A percentile compares a stretch with the other conserved stretches of the same genome.
These are phyloP conservation scores for Mungos mungo DNA, from an alignment of 2,113 vertebrate genomes.

Conservation along the genomic window DNA sequence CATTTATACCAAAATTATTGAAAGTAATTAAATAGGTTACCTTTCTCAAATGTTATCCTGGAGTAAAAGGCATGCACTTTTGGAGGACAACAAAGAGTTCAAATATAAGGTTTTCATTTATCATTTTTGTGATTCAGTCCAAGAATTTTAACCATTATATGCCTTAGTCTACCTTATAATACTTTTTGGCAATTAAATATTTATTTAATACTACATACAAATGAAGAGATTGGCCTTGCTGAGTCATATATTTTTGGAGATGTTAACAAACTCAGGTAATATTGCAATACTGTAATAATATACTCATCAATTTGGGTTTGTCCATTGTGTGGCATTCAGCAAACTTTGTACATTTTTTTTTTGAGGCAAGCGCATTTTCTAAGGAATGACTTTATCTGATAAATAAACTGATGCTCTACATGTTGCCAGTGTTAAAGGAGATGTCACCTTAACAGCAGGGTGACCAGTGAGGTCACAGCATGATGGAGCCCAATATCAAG, in stretches of 20 bases:
- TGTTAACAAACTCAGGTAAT: neutral
- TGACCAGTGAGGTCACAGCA: neutral
- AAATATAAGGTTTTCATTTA: neutral
- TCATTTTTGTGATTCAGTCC: neutral
- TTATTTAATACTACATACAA: neutral
- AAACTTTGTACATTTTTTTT: neutral
- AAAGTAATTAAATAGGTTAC: neutral
- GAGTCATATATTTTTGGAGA: neutral
- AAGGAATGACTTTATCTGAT: neutral
- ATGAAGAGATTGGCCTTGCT: neutral
- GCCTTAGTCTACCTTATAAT: neutral
- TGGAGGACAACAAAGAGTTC: neutral
- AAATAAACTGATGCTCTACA: neutral
- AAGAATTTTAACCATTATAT: neutral
- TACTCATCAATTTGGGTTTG: neutral
- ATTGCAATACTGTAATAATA: neutral
- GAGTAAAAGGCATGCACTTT: neutral
- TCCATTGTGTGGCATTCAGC: neutral
- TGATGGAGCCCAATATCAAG: neutral
- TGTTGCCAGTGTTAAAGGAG: neutral
- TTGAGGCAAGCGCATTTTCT: neutral
- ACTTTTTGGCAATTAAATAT: neutral
- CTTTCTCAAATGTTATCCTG: neutral
- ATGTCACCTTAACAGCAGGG: neutral
- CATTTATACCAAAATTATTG: neutral